Evolutionary conservation across 2,113 vertebrate species (phyloP).

Genomic region (Indri indri): DNA sequence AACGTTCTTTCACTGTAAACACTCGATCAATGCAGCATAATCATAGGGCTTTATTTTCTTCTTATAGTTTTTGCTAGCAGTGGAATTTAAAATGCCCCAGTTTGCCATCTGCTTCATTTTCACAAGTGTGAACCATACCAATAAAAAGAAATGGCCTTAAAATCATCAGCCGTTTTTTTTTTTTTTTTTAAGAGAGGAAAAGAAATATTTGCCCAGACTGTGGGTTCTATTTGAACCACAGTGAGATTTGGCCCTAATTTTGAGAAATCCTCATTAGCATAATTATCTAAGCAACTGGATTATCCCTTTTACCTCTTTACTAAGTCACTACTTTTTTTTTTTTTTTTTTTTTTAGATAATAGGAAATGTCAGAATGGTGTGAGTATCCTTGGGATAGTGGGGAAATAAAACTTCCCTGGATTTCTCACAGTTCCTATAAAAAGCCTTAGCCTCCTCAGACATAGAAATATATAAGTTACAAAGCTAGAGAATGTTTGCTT

Average conservation of each 20-base stretch:
- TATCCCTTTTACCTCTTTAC: background rate
- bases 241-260: background rate
- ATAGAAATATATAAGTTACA: background rate
- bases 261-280: background rate
- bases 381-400: background rate
- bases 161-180: slow-evolving; percentile 3
- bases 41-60: slow-evolving; percentile 54
- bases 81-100: slow-evolving; percentile 53
- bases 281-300: background rate
- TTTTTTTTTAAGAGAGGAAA: background rate
- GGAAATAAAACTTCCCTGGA: background rate
- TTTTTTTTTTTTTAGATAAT: background rate
- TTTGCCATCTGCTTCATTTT: slow-evolving; percentile 66
- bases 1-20: slow-evolving; percentile 36
- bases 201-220: background rate
- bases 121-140: slow-evolving; percentile 28
- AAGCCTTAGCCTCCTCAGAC: background rate
- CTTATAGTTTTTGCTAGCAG: background rate
- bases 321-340: background rate
- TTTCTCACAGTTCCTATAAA: background rate
- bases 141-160: slow-evolving; percentile 35
- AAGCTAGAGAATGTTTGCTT: background rate
- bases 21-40: slow-evolving; percentile 30
- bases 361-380: background rate
- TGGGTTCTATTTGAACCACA: background rate